These are phyloP conservation scores for Eumacrocentrus americanus DNA, from an alignment of 2,888 invertebrate genomes.

Conservation along the genomic window DNA sequence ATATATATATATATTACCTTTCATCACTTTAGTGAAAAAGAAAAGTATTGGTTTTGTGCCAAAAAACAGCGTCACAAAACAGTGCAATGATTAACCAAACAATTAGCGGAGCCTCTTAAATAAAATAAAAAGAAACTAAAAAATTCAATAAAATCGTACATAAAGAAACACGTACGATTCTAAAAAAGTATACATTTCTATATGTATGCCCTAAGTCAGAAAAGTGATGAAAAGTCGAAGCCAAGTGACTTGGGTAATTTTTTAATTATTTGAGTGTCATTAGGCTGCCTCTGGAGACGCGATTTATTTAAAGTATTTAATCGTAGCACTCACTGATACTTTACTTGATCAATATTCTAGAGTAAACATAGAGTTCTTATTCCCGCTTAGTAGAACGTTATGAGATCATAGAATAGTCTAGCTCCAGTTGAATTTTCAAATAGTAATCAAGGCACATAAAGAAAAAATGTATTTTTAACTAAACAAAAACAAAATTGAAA, in stretches of 20 bases:
- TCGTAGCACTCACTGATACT: neutral
- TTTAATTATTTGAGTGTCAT: neutral
- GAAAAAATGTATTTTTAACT: neutral
- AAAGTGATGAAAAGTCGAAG: too few species aligned
- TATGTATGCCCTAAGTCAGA: too few species aligned
- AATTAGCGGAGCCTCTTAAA: too few species aligned
- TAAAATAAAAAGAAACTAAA: too few species aligned
- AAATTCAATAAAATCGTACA: too few species aligned
- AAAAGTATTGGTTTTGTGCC: too few species aligned
- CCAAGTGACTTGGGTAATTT: too few species aligned
- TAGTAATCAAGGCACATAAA: neutral
- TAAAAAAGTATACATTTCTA: too few species aligned
- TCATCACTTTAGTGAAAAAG: too few species aligned
- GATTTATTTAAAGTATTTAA: slow-evolving; percentile 1
- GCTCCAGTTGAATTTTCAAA: neutral
- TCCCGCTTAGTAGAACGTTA: slow-evolving; percentile 45
- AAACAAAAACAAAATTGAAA: slow-evolving; percentile 26
- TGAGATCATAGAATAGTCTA: slow-evolving; percentile 26
- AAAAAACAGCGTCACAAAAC: too few species aligned
- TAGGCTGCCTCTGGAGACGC: neutral
- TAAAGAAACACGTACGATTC: too few species aligned
- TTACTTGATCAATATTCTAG: slow-evolving; percentile 19
- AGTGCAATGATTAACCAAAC: too few species aligned
- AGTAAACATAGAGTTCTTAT: slow-evolving; percentile 31
- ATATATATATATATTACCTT: slow-evolving; percentile 1